Base-by-base conservation (phyloP, 92 coral and sea anemone genomes). In the Epizoanthus fatuus region DNA sequence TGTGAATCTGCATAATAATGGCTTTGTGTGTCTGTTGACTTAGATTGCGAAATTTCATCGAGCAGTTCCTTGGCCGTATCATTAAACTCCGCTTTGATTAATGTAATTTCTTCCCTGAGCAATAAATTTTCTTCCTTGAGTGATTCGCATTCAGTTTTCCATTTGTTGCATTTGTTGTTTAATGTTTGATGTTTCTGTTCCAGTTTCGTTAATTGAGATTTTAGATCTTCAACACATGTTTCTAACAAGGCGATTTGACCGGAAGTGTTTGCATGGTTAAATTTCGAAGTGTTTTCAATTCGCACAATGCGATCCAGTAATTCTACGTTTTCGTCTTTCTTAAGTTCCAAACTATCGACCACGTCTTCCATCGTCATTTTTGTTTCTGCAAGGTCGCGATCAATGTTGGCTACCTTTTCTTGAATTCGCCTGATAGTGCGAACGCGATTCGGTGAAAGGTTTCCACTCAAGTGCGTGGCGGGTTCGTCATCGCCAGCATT, bases 131-230 rank as follows among this genome's bases (percentile, higher is more conserved):
- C 75, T n/a, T 16, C 57, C 29, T 70, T 70, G 20, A 70, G 75
- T 44, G 57, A 70, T 29, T 70, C 75, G 51, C 57, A 70, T 70
- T 70, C 57, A 54, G 20, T 70, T n/a, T 54, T 70, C 51, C 47
- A 44, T 70, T 70, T 70, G 57, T 70, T 70, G 75, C 75, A 70
- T 70, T 70, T 70, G 20, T 70, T 55, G 51, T 70, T 70, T 45
- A 70, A 35, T 44, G 75, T 8, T 35, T 70, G 75, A n/a, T 70
- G 75, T 55, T 55, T 70, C 4, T 70, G 47, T 32, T 70, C 75
- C 47, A 70, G 32, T 70, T 45, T 70, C 53, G 52, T 6, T 5
- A 47, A 10, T 6, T 5, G 0, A 5, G 52, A 47, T 47, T 47
- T 47, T 7, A 47, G 9, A 47, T 47, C 52, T 47, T 47, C 52